These are phyloP conservation scores for Ctenodactylus gundi DNA, from an alignment of 2,113 vertebrate species.

Conservation along the genomic window DNA sequence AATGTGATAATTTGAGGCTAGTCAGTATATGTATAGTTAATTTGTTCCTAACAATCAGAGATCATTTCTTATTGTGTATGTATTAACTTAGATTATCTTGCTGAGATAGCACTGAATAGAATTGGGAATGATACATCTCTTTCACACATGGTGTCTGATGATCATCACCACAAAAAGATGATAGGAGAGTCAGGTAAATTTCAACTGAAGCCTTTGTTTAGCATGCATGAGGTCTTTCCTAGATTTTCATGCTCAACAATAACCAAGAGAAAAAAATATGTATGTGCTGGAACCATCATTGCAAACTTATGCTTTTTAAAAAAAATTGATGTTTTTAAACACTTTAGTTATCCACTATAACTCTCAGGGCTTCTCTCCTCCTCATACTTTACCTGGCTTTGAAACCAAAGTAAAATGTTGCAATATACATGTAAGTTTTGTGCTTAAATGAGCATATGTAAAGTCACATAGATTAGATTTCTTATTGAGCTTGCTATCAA, in stretches of 20 bases:
- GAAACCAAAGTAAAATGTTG: neutral
- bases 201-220: neutral
- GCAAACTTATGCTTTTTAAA: too few relatives aligned
- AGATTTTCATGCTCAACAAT: neutral
- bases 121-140: neutral
- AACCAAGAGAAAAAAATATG: too few relatives aligned
- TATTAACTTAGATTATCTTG: neutral
- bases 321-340: neutral
- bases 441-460: neutral
- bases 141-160: neutral
- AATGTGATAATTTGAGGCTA: accelerated
- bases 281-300: too few relatives aligned
- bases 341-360: neutral
- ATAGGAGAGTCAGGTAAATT: neutral
- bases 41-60: neutral
- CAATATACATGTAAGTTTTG: neutral
- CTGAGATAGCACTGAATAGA: neutral
- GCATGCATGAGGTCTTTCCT: neutral
- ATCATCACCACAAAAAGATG: neutral
- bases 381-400: neutral
- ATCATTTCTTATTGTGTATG: neutral
- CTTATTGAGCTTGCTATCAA: neutral
- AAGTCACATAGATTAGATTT: neutral
- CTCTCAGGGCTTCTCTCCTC: neutral
- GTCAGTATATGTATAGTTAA: neutral